A percentile compares a stretch with the other conserved stretches of the same genome.
Conservation (phyloP, 2,797 vertebrate species). For the Diceros bicornis region DNA sequence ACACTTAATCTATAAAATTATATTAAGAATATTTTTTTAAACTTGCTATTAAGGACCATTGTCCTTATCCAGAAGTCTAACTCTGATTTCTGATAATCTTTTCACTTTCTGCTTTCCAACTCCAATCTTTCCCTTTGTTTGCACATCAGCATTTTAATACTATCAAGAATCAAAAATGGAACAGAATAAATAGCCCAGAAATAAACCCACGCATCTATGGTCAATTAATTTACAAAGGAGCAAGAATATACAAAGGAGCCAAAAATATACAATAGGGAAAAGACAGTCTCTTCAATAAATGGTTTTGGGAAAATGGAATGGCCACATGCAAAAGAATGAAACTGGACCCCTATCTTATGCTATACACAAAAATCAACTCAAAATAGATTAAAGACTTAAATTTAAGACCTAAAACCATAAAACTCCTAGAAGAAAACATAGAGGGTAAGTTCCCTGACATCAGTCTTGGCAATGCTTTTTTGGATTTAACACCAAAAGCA, state of each 20-base stretch:
- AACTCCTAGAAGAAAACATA: not conserved
- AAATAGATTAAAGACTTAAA: not conserved
- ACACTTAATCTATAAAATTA: constrained; percentile 42
- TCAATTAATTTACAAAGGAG: not conserved
- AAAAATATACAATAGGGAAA: not conserved
- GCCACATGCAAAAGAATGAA: not conserved
- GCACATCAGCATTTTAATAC: not conserved
- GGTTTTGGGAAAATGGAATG: not conserved
- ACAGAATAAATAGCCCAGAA: not conserved
- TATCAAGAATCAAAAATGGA: not conserved
- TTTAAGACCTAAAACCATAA: not conserved
- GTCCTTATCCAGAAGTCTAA: not conserved
- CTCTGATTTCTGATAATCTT: not conserved
- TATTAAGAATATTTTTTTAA: not conserved
- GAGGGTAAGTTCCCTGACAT: not conserved
- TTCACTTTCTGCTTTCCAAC: not conserved
- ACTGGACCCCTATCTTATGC: not conserved
- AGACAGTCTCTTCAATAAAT: not conserved
- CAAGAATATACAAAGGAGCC: not conserved
- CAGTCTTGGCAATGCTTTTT: not conserved
- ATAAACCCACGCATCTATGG: not conserved
- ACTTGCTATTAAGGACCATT: not conserved
- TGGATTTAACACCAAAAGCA: constrained; percentile 17
- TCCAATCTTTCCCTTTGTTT: not conserved
- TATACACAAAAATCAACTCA: not conserved